Base-by-base conservation (phyloP, 2,888 invertebrate species). In the Emesis castigata region DNA sequence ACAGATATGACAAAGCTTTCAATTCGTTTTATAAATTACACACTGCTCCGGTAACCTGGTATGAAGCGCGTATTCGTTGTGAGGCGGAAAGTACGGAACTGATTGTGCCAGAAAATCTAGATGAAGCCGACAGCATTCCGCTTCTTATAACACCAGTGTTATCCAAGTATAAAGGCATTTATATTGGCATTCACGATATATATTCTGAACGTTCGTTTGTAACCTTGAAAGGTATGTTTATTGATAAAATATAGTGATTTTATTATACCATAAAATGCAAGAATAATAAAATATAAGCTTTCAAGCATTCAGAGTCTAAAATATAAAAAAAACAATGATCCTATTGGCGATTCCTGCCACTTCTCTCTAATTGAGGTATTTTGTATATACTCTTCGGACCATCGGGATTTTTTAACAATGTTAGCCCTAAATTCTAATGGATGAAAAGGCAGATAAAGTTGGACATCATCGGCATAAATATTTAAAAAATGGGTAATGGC, bases 21-120 rank as follows among this genome's bases (percentile, higher is more conserved):
- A 79, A 89, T 58, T 83, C 89, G 3, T 91, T 91, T 80, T 92
- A 91, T 83, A 92, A 92, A 72, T 77, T 91, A 22, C 91, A 91
- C 79, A 68, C 82, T 0, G 69, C 86, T 0, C 88, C 90, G 0
- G 83, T 87, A 3, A 81, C 75, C 20, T 91, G 91, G 92, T 31
- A 77, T 3, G 87, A 87, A 20, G 91, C 91, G 0, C 88, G 89
- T 2, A 87, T 91, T 29, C 89, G 91, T 8, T 92, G 91, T 77
- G 90, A 90, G 68, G 90, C 88, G 3, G 91, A 92, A 56, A 90
- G 90, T 4, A 82, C 91, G 0, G 84, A 89, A 53, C 83, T 92
- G n/a, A 76, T 91, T 75, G 90, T 91, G 3, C 90, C 91, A 2
- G 86, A 88, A 1, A 85, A 88, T 8, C 83, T 92, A 18, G 92